Percentiles rank a stretch among this genome's conserved stretches.
These are phyloP conservation scores for Pampusana beccarii DNA, from an alignment of 2,113 vertebrate species.

Conservation along the genomic window DNA sequence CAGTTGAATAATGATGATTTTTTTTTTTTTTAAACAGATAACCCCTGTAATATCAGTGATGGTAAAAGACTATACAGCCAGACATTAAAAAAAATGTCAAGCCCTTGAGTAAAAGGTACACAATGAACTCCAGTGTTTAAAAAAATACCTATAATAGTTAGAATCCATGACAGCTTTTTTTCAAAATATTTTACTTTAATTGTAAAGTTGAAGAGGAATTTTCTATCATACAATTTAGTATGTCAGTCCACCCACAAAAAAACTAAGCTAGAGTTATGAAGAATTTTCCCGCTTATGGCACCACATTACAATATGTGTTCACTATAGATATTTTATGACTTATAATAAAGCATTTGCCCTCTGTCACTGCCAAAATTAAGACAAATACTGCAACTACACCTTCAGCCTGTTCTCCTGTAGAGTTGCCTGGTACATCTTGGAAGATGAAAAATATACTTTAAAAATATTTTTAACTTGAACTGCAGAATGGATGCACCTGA, in stretches of 20 bases:
- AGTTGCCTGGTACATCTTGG: background rate
- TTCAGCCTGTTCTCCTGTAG: background rate
- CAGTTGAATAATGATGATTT: background rate
- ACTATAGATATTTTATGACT: background rate
- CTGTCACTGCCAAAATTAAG: background rate
- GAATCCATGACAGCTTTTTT: background rate
- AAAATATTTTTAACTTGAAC: background rate
- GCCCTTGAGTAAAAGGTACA: background rate
- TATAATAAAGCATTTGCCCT: conserved; percentile 10
- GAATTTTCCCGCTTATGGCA: background rate
- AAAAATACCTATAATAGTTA: background rate
- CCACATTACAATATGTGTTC: background rate
- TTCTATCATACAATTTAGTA: background rate
- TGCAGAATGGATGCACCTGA: background rate
- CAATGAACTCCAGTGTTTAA: background rate
- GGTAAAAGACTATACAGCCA: background rate
- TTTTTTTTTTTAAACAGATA: background rate
- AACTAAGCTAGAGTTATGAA: background rate
- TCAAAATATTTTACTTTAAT: background rate
- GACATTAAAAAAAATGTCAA: background rate
- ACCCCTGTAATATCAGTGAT: background rate
- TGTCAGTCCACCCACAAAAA: background rate
- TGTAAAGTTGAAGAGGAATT: background rate
- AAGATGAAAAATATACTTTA: background rate
- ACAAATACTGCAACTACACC: background rate